A percentile compares a stretch with the other conserved stretches of the same genome.
Evolutionary conservation across 2,797 vertebrate species (phyloP).

Genomic region (Rousettus madagascariensis): DNA sequence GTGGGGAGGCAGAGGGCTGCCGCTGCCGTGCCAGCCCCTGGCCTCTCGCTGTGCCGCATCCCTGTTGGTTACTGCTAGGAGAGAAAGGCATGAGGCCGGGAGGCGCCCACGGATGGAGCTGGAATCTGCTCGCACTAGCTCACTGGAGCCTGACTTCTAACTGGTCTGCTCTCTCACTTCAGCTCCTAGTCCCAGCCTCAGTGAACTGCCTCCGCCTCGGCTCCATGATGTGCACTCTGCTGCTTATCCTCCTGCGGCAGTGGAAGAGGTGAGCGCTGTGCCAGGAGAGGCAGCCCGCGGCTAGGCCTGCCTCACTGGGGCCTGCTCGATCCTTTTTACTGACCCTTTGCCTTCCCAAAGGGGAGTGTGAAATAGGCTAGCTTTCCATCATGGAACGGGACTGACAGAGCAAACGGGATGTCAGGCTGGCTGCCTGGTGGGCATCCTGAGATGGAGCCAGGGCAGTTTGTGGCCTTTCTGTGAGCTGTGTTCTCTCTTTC

Average conservation of each 20-base stretch:
- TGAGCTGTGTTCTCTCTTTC: background rate
- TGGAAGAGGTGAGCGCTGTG: slow-evolving; percentile 91
- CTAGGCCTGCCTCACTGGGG: too few relatives aligned
- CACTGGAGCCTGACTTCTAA: background rate
- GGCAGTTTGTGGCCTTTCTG: background rate
- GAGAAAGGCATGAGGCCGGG: background rate
- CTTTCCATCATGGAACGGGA: background rate
- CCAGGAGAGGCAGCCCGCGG: too few relatives aligned
- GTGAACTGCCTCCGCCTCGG: slow-evolving; percentile 93
- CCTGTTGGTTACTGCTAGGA: background rate
- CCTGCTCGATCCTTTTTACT: background rate
- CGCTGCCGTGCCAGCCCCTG: background rate
- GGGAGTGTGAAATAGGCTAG: background rate
- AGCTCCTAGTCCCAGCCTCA: slow-evolving; percentile 92
- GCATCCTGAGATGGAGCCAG: background rate
- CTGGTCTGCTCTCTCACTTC: background rate
- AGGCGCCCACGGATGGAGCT: background rate
- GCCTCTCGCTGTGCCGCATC: background rate
- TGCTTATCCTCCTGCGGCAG: slow-evolving; percentile 94
- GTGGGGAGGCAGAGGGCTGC: background rate
- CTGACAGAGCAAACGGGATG: background rate
- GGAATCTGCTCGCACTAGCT: background rate
- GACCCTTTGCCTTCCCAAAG: background rate
- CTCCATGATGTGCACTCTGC: slow-evolving; percentile 95
- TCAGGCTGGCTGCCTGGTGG: background rate